Evolutionary conservation across 1,140 invertebrate genomes (phyloP), one percentile per base, ranked within the genome.

Genomic region (Euura saliciscinereae): DNA sequence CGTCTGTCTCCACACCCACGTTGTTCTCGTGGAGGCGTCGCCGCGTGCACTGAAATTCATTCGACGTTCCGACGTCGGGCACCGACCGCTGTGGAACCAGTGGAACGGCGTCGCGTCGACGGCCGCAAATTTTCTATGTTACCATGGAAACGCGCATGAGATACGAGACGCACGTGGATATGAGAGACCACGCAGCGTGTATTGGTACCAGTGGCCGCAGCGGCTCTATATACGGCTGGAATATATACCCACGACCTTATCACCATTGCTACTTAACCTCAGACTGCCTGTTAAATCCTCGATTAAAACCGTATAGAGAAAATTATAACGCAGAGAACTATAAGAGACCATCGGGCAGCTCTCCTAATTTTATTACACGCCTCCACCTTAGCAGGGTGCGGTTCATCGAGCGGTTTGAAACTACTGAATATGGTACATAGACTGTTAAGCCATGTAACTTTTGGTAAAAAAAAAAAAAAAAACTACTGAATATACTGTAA

Each of bases 41-140:
- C 79, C 84, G 84, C 84, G 83, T 85, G 81, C 80, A 86, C 84
- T 85, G 84, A 83, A 81, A 74, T 69, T 44, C 45, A 44, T 69
- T 44, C n/a, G 45, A n/a, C 51, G 51, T 59, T n/a, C 28, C 28
- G 28, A 28, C 28, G 28, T 28, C 28, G 28, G 28, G 51, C 51
- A 59, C 8, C 51, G 51, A 59, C 51, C 51, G 51, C 10, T 6
- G 51, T n/a, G 51, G 51, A 59, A 3, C 68, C 10, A 0, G 51
- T n/a, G 51, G 51, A 59, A 3, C 68, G 11, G 8, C 68, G 28
- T 44, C n/a, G 44, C 68, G 28, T 46, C 68, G 68, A 13, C 68
- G 6, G 42, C 68, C 6, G 68, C n/a, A 42, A 42, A 69, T 44
- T 44, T 69, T 42, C 68, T 46, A 66, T 10, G 66, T 67, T 11